phyloP scores from a whole-genome alignment of 2,888 invertebrate genomes.

The Apodemia zela region DNA sequence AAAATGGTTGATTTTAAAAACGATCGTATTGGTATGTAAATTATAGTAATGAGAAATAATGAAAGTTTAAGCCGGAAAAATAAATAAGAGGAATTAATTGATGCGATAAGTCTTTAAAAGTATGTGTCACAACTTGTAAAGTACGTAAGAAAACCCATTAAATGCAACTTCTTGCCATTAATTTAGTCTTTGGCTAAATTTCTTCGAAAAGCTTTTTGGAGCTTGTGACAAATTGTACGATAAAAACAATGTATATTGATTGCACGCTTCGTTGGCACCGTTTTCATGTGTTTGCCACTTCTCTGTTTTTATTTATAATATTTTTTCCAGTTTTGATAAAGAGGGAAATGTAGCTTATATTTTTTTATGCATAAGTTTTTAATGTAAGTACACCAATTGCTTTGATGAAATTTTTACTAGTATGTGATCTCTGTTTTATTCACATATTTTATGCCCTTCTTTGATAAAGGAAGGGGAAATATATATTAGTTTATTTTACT shows the following conservation, averaged over 20 bases:
- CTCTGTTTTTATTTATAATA: too few relatives aligned
- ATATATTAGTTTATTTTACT: too few relatives aligned
- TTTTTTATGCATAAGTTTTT: too few relatives aligned
- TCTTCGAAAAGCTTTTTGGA: constrained; percentile 55
- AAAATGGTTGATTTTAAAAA: too few relatives aligned
- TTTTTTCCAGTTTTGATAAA: too few relatives aligned
- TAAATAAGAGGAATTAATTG: background rate
- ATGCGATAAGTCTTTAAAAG: constrained; percentile 3
- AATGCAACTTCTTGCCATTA: constrained; percentile 25
- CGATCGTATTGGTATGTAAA: too few relatives aligned
- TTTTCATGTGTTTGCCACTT: background rate
- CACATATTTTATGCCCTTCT: too few relatives aligned
- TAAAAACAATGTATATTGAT: constrained; percentile 50
- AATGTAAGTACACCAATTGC: too few relatives aligned
- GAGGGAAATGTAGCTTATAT: too few relatives aligned
- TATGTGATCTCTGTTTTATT: too few relatives aligned
- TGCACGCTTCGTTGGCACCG: constrained; percentile 34
- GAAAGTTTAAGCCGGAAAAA: constrained; percentile 3
- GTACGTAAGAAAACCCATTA: constrained; percentile 18
- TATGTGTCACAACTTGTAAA: constrained; percentile 8
- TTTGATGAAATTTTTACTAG: too few relatives aligned
- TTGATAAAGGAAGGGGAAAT: too few relatives aligned
- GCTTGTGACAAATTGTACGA: constrained; percentile 72
- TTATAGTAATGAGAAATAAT: background rate
- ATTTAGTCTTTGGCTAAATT: constrained; percentile 30